phyloP scores from a whole-genome alignment of 1,140 invertebrate genomes.

The Luehdorfia chinensis region DNA sequence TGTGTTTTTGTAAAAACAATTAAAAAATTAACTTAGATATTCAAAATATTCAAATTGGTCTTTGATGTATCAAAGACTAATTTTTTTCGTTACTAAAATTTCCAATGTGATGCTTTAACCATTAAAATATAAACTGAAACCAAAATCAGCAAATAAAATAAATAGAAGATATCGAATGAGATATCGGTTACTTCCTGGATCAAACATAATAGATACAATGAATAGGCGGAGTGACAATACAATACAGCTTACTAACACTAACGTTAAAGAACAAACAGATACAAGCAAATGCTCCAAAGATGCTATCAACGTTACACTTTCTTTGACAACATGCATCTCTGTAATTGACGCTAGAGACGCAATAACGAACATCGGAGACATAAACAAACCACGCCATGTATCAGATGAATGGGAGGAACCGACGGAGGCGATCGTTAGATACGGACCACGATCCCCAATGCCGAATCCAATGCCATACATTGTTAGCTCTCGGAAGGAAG shows the following conservation, averaged over 20 bases:
- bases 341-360: conserved; percentile 18
- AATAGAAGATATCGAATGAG: not conserved
- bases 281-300: conserved; percentile 24
- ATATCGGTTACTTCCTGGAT: conserved; percentile 4
- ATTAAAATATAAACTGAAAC: too few relatives aligned
- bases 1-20: too few relatives aligned
- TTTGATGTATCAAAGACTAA: too few relatives aligned
- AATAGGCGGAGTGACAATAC: conserved; percentile 7
- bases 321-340: conserved; percentile 33
- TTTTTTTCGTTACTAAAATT: too few relatives aligned
- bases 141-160: not conserved
- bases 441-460: conserved; percentile 53
- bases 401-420: conserved; percentile 62
- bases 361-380: conserved; percentile 23
- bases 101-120: too few relatives aligned
- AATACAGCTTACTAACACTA: conserved; percentile 6
- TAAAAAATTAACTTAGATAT: too few relatives aligned
- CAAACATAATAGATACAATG: conserved; percentile 6
- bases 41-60: too few relatives aligned
- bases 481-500: conserved; percentile 69
- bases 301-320: conserved; percentile 34
- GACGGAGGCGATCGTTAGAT: conserved; percentile 54
- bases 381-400: conserved; percentile 34
- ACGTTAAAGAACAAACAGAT: conserved; percentile 10
- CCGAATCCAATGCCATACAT: conserved; percentile 67